Evolutionary conservation across 2,888 invertebrate genomes (phyloP).

Genomic region (Schizaphis graminum): DNA sequence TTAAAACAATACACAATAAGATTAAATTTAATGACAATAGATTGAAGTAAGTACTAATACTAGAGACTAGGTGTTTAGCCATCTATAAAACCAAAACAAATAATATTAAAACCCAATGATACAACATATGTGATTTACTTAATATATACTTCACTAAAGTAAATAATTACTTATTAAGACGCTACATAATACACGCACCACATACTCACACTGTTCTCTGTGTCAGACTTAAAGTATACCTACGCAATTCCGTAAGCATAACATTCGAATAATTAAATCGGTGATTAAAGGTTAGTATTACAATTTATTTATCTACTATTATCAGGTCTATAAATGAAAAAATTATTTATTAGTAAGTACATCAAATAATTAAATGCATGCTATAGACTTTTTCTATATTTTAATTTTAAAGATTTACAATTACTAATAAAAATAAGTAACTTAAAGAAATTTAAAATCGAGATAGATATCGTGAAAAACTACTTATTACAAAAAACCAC

Average conservation of each 20-base stretch:
- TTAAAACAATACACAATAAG: background rate
- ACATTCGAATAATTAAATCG: background rate
- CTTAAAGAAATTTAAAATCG: background rate
- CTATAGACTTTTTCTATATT: background rate
- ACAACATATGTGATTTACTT: background rate
- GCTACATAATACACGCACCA: background rate
- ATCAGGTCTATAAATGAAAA: background rate
- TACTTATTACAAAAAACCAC: background rate
- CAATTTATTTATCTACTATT: background rate
- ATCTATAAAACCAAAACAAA: slow-evolving; percentile 9
- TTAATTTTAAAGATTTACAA: background rate
- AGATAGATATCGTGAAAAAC: background rate
- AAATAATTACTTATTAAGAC: slow-evolving; percentile 10
- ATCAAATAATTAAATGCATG: background rate
- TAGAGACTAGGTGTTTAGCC: background rate
- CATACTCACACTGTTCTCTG: background rate
- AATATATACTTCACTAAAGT: background rate
- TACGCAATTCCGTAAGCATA: background rate
- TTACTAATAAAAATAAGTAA: background rate
- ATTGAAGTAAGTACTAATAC: background rate
- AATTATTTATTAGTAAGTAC: background rate
- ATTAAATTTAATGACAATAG: background rate
- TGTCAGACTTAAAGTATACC: background rate
- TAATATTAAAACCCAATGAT: background rate
- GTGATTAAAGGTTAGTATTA: background rate